Conservation (phyloP, 92 coral and sea anemone species). For the Phenganax marumi region DNA sequence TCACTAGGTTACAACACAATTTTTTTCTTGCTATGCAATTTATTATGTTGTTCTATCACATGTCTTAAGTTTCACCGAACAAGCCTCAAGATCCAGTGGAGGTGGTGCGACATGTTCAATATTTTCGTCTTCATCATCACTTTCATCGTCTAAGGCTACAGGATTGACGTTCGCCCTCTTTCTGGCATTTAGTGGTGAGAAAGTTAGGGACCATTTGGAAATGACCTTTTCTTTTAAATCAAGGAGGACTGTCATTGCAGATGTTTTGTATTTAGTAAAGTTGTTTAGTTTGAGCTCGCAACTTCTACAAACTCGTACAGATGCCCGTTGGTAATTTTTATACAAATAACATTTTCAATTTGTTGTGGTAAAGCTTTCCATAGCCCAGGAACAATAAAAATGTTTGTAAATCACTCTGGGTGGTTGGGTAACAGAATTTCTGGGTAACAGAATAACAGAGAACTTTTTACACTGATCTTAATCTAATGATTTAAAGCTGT, state of each 20-base stretch:
- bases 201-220: slow-evolving; percentile 6
- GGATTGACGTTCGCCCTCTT: neutral
- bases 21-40: neutral
- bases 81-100: neutral
- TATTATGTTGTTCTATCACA: too few relatives aligned
- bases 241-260: slow-evolving; percentile 1
- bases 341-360: slow-evolving; percentile 1
- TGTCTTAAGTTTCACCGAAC: neutral
- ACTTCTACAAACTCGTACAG: slow-evolving; percentile 15
- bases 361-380: slow-evolving; percentile 14
- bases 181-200: neutral
- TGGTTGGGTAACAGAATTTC: too few relatives aligned
- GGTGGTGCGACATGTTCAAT: slow-evolving; percentile 4
- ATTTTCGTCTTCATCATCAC: neutral
- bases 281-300: slow-evolving; percentile 18
- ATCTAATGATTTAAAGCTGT: neutral
- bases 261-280: slow-evolving; percentile 12
- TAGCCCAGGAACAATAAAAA: slow-evolving; percentile 45
- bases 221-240: slow-evolving; percentile 4
- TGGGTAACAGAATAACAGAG: too few relatives aligned
- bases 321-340: slow-evolving; percentile 30
- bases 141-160: neutral
- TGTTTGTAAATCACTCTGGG: slow-evolving; percentile 17
- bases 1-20: too few relatives aligned
- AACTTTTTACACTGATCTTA: neutral